phyloP scores from a whole-genome alignment of 2,113 vertebrate genomes.

The Neotragus pygmaeus region DNA sequence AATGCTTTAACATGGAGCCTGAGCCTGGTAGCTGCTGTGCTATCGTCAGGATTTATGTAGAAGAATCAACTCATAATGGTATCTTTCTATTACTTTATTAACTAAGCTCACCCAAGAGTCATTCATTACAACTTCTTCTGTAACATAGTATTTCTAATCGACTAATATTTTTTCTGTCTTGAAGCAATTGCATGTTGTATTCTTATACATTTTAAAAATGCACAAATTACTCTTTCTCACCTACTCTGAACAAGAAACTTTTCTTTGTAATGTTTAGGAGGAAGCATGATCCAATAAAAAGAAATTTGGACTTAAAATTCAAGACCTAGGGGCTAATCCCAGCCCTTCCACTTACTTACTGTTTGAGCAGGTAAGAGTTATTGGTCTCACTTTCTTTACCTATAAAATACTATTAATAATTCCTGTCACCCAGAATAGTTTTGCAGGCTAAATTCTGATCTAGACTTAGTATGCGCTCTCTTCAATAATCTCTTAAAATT shows the following conservation, averaged over 20 bases:
- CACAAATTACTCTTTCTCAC: not conserved
- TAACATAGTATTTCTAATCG: not conserved
- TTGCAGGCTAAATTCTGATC: not conserved
- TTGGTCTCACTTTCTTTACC: not conserved
- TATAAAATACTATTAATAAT: not conserved
- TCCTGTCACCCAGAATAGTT: not conserved
- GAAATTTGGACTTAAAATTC: not conserved
- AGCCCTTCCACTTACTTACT: not conserved
- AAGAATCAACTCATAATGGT: not conserved
- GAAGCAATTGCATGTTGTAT: not conserved
- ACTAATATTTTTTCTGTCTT: not conserved
- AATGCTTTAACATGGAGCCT: not conserved
- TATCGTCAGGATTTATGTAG: not conserved
- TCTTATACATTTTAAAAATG: conserved; percentile 1
- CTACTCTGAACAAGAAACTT: not conserved
- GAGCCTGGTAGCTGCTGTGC: not conserved
- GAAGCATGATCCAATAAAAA: not conserved
- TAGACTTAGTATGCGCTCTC: conserved; percentile 4
- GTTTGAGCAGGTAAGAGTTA: not conserved
- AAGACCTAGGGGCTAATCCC: not conserved
- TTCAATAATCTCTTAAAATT: not conserved
- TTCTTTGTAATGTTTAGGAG: not conserved
- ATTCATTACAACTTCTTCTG: not conserved
- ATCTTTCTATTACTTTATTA: not conserved
- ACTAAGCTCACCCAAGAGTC: not conserved